A percentile compares a stretch with the other conserved stretches of the same genome.
Evolutionary conservation across 2,888 invertebrate species (phyloP).

Genomic region (Ophonus ardosiacus): DNA sequence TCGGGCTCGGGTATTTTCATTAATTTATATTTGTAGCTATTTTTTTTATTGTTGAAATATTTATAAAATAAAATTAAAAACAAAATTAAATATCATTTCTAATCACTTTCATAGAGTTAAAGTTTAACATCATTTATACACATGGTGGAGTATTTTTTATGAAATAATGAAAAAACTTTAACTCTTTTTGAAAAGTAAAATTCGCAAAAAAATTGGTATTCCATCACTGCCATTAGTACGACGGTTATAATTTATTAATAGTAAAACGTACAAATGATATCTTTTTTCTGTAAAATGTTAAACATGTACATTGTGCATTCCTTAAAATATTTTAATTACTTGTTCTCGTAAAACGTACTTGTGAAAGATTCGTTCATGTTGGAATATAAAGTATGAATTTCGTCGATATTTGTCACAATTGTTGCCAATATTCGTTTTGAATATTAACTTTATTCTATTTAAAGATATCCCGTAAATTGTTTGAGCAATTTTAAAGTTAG

Average conservation of each 20-base stretch:
- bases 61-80: conserved; percentile 8
- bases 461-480: neutral
- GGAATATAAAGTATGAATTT: neutral
- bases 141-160: neutral
- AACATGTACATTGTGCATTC: conserved; percentile 39
- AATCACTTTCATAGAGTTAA: neutral
- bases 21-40: neutral
- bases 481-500: neutral
- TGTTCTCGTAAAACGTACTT: conserved; percentile 20
- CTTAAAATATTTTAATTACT: conserved; percentile 39
- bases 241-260: conserved; percentile 49
- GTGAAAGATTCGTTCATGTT: conserved; percentile 21
- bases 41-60: conserved; percentile 1
- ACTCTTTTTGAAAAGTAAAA: neutral
- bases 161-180: neutral
- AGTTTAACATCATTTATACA: neutral
- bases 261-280: conserved; percentile 57
- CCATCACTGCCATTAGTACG: conserved; percentile 66
- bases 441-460: conserved; percentile 16
- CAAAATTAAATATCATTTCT: conserved; percentile 7
- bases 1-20: neutral
- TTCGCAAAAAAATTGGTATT: conserved; percentile 16
- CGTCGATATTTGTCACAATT: neutral
- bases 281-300: conserved; percentile 38
- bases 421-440: conserved; percentile 33